phyloP scores from a whole-genome alignment of 2,888 invertebrate genomes.

The Caprella mutica region DNA sequence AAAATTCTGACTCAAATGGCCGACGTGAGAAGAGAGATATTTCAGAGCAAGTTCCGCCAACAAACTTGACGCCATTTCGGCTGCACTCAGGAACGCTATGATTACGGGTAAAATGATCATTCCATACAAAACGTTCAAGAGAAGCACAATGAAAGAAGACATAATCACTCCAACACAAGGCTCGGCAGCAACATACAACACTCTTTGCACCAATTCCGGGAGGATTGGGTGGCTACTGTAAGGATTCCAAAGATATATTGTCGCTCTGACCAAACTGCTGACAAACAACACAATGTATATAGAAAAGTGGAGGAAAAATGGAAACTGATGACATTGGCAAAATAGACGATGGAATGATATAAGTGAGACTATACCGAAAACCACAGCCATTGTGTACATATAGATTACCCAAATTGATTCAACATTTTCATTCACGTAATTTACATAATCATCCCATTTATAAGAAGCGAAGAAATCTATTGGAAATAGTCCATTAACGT shows the following conservation, averaged over 20 bases:
- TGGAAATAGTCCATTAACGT: too few relatives aligned
- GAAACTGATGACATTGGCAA: not conserved
- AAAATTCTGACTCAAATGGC: conserved; percentile 4
- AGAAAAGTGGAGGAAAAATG: conserved; percentile 4
- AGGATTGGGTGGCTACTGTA: not conserved
- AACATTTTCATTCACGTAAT: conserved; percentile 2
- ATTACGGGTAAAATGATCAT: conserved; percentile 8
- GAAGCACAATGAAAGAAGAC: conserved; percentile 5
- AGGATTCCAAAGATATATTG: conserved; percentile 2
- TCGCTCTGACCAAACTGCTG: conserved; percentile 5
- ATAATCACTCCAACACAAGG: conserved; percentile 2
- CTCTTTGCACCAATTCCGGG: not conserved
- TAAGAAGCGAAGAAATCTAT: too few relatives aligned
- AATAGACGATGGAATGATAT: not conserved
- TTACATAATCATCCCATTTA: too few relatives aligned
- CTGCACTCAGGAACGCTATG: conserved; percentile 6
- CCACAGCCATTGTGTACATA: not conserved
- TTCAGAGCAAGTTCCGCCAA: conserved; percentile 4
- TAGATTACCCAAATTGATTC: not conserved
- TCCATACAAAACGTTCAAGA: conserved; percentile 8
- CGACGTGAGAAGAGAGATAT: conserved; percentile 4
- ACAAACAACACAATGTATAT: conserved; percentile 4
- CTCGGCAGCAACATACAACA: conserved; percentile 1
- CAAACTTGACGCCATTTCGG: conserved; percentile 5
- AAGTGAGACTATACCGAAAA: not conserved